Conservation (phyloP, 1,140 invertebrate genomes). For the Caenorhabditis remanei region DNA sequence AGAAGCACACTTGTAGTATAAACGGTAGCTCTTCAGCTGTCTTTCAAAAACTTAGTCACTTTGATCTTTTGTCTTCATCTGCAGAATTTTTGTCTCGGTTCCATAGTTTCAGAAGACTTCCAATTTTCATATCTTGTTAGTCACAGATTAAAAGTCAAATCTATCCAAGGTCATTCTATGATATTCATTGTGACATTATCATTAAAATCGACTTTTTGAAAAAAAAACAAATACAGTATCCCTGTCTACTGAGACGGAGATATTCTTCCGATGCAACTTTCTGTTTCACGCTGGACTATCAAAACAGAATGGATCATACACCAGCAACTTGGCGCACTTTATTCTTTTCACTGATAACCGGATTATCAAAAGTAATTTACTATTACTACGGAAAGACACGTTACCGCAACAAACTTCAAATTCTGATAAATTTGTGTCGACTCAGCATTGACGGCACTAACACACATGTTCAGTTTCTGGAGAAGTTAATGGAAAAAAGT, state of each 20-base stretch:
- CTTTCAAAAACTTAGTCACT: too few relatives aligned
- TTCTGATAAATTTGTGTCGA: not conserved
- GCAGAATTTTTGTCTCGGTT: too few relatives aligned
- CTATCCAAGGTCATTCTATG: not conserved
- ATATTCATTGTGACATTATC: not conserved
- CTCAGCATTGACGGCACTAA: constrained; percentile 2
- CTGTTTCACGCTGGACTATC: not conserved
- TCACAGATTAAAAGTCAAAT: too few relatives aligned
- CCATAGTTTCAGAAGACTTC: too few relatives aligned
- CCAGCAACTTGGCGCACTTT: not conserved
- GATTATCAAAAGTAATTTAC: constrained; percentile 34
- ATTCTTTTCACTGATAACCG: not conserved
- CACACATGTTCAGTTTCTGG: constrained; percentile 16
- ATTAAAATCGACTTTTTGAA: too few relatives aligned
- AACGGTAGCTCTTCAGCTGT: too few relatives aligned
- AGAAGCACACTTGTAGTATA: too few relatives aligned
- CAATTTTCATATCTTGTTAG: not conserved
- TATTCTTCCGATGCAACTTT: not conserved
- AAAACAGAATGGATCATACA: not conserved
- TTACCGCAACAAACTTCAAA: constrained; percentile 23
- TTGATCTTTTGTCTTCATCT: too few relatives aligned
- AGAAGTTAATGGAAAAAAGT: not conserved
- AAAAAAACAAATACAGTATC: too few relatives aligned
- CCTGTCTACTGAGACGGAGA: too few relatives aligned
- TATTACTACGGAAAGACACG: constrained; percentile 31